A percentile compares a stretch with the other conserved stretches of the same genome.
These are phyloP conservation scores for Anhinga anhinga DNA, from an alignment of 2,113 vertebrate species.

Conservation along the genomic window DNA sequence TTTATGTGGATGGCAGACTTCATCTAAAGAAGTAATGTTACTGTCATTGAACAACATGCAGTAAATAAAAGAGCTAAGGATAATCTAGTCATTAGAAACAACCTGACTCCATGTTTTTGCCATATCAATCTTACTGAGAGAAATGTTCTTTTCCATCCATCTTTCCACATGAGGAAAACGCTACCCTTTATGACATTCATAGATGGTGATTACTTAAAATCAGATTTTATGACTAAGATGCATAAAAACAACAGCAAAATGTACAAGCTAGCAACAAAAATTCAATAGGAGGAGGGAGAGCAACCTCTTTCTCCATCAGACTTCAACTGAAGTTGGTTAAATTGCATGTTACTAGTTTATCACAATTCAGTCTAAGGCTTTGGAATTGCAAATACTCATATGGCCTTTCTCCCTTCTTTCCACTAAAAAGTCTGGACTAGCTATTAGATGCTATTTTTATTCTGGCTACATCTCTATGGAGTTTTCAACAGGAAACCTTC, in stretches of 20 bases:
- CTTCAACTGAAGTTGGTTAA: background rate
- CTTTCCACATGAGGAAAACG: background rate
- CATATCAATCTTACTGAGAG: background rate
- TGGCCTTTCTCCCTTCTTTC: background rate
- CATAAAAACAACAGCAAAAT: background rate
- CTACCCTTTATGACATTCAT: background rate
- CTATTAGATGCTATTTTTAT: background rate
- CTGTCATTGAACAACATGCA: background rate
- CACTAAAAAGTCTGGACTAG: background rate
- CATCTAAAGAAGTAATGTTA: background rate
- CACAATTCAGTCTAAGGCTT: background rate
- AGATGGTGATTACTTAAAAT: background rate
- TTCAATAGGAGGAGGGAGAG: background rate
- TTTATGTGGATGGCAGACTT: background rate
- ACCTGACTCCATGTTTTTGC: background rate
- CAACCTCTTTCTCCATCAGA: background rate
- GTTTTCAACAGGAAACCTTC: background rate
- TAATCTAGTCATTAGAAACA: background rate
- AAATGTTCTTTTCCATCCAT: background rate
- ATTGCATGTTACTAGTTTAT: background rate
- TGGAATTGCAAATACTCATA: background rate
- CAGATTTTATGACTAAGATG: background rate
- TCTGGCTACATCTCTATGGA: background rate
- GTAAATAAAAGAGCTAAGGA: background rate
- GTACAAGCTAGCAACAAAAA: background rate